Evolutionary conservation across 2,888 invertebrate genomes (phyloP).

Genomic region (Drosophila aldrichi): DNA sequence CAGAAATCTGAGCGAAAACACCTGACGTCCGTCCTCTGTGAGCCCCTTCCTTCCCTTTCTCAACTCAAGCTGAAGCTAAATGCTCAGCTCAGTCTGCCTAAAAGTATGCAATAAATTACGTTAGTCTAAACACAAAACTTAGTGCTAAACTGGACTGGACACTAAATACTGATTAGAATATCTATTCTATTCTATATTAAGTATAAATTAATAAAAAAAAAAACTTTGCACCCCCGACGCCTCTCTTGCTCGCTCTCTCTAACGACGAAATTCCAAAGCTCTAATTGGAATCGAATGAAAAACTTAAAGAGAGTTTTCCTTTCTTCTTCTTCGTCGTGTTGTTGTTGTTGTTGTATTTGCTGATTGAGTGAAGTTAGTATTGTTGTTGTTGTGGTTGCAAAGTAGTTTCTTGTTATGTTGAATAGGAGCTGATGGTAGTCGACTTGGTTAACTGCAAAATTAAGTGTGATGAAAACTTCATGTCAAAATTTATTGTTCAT

Average conservation of each 20-base stretch:
- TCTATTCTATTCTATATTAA: background rate
- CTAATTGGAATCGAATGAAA: slow-evolving; percentile 4
- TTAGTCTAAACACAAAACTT: slow-evolving; percentile 26
- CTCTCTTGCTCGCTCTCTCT: background rate
- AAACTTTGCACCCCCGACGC: slow-evolving; percentile 7
- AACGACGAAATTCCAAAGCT: background rate
- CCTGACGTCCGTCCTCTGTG: slow-evolving; percentile 7
- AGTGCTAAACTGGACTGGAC: slow-evolving; percentile 27
- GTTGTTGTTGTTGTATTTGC: slow-evolving; percentile 48
- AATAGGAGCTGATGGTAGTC: slow-evolving; percentile 73
- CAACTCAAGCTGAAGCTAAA: slow-evolving; percentile 28
- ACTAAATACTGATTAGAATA: slow-evolving; percentile 23
- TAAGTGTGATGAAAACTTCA: background rate
- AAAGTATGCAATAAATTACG: slow-evolving; percentile 56
- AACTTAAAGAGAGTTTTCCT: slow-evolving; percentile 8
- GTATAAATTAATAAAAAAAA: slow-evolving; percentile 22
- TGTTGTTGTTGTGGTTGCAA: slow-evolving; percentile 45
- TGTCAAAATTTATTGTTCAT: background rate
- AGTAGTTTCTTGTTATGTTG: slow-evolving; percentile 84
- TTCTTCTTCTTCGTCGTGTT: slow-evolving; percentile 28
- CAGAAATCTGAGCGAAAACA: slow-evolving; percentile 1
- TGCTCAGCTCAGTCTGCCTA: slow-evolving; percentile 44
- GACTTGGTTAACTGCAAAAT: slow-evolving; percentile 76
- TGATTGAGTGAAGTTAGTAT: slow-evolving; percentile 54
- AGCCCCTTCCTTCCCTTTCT: slow-evolving; percentile 23